Percentiles rank a stretch among this genome's conserved stretches.
phyloP scores from a whole-genome alignment of 2,888 invertebrate genomes.

The Mesorhabditis spiculigera region DNA sequence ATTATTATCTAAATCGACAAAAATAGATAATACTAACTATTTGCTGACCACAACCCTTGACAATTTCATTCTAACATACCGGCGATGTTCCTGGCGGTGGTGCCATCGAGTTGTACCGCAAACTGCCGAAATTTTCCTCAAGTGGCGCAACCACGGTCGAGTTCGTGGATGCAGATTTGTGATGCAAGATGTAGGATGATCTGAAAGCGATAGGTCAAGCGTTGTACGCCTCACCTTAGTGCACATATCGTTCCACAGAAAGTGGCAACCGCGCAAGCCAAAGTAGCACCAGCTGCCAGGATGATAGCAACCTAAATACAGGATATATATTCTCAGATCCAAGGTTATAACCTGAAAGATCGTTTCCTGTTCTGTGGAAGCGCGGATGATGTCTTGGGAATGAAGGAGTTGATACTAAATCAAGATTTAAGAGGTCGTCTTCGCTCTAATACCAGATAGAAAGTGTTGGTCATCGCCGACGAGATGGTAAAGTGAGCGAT shows the following conservation, averaged over 20 bases:
- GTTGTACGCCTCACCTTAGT: slow-evolving; percentile 27
- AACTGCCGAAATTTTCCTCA: slow-evolving; percentile 33
- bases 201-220: slow-evolving; percentile 19
- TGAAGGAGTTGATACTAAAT: slow-evolving; percentile 45
- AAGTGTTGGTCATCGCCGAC: slow-evolving; percentile 53
- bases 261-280: slow-evolving; percentile 49
- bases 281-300: slow-evolving; percentile 48
- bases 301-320: slow-evolving; percentile 41
- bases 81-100: slow-evolving; percentile 13
- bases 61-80: too few species aligned
- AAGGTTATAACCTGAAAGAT: slow-evolving; percentile 23
- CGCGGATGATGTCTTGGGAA: slow-evolving; percentile 35
- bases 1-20: too few species aligned
- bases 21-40: too few species aligned
- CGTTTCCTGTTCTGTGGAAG: slow-evolving; percentile 31
- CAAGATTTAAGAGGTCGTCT: background rate
- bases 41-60: too few species aligned
- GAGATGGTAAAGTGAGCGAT: slow-evolving; percentile 53
- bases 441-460: slow-evolving; percentile 43
- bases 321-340: background rate
- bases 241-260: slow-evolving; percentile 44
- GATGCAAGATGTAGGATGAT: slow-evolving; percentile 53
- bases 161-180: slow-evolving; percentile 35
- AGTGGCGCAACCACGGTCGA: slow-evolving; percentile 42
- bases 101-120: slow-evolving; percentile 19